Evolutionary conservation across 1,140 invertebrate genomes (phyloP).

Genomic region (Drosophila nasuta): DNA sequence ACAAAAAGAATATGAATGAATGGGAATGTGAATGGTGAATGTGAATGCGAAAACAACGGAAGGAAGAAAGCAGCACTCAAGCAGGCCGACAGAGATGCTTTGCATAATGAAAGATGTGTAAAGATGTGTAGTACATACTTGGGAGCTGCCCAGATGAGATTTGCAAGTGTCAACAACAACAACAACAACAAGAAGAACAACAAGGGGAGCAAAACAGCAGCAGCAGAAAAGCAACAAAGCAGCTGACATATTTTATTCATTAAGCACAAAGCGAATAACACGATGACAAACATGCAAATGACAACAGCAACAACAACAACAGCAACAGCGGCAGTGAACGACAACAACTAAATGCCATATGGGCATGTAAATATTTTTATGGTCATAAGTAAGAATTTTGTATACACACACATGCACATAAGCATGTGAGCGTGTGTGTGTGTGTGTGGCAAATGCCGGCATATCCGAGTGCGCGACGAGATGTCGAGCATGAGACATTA

Average conservation of each 20-base stretch:
- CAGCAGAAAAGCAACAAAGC: conserved; percentile 50
- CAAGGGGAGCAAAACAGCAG: neutral
- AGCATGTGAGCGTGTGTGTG: neutral
- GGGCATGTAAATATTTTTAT: conserved; percentile 81
- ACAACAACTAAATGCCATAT: conserved; percentile 53
- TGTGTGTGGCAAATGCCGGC: conserved; percentile 37
- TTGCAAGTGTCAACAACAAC: conserved; percentile 63
- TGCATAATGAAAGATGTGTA: conserved; percentile 70
- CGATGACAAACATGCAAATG: conserved; percentile 78
- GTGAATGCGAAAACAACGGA: conserved; percentile 1
- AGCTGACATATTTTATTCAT: conserved; percentile 81
- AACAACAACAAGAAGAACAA: conserved; percentile 17
- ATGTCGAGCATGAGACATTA: conserved; percentile 64
- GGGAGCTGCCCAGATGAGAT: conserved; percentile 49
- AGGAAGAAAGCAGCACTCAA: neutral
- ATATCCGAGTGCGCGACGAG: conserved; percentile 48
- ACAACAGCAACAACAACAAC: conserved; percentile 59
- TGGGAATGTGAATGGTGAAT: neutral
- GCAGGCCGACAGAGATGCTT: conserved; percentile 12
- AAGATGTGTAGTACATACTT: conserved; percentile 50
- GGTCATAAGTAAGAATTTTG: conserved; percentile 81
- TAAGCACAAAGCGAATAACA: conserved; percentile 72
- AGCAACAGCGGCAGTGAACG: conserved; percentile 44
- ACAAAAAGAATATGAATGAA: conserved; percentile 13
- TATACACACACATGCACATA: conserved; percentile 38